Conservation (phyloP, 1,140 invertebrate genomes). For the Bombus superbus region DNA sequence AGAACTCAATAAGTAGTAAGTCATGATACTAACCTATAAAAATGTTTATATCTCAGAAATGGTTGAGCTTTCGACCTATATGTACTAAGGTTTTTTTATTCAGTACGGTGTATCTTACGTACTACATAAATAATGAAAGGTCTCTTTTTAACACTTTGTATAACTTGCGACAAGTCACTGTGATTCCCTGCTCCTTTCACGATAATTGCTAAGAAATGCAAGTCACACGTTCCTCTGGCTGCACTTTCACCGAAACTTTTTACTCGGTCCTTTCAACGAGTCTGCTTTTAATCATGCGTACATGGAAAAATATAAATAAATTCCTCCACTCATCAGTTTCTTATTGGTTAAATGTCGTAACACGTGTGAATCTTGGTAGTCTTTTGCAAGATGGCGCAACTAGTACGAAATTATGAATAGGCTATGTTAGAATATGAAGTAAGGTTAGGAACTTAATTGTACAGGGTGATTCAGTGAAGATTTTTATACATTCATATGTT, state of each 20-base stretch:
- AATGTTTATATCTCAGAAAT: no score
- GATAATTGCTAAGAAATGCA: conserved; percentile 49
- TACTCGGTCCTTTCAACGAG: neutral
- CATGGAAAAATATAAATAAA: neutral
- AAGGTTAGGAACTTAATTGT: neutral
- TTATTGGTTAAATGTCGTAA: neutral
- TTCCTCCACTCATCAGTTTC: neutral
- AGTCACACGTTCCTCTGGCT: conserved; percentile 33
- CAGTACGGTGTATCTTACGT: no score
- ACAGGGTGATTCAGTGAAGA: neutral
- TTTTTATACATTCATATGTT: no score
- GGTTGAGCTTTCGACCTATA: no score
- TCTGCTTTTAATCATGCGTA: neutral
- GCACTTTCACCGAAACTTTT: conserved; percentile 54
- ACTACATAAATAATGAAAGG: no score
- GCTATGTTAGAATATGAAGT: neutral
- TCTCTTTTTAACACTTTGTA: neutral
- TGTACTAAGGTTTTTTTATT: no score
- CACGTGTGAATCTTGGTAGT: neutral
- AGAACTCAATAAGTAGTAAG: no score
- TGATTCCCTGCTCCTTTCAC: conserved; percentile 24
- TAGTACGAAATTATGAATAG: neutral
- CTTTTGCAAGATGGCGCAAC: neutral
- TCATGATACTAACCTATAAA: no score
- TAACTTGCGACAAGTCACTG: neutral